Percentiles rank a stretch among this genome's conserved stretches.
These are phyloP conservation scores for Thalassoma bifasciatum DNA, from an alignment of 2,113 vertebrate species.

Conservation along the genomic window DNA sequence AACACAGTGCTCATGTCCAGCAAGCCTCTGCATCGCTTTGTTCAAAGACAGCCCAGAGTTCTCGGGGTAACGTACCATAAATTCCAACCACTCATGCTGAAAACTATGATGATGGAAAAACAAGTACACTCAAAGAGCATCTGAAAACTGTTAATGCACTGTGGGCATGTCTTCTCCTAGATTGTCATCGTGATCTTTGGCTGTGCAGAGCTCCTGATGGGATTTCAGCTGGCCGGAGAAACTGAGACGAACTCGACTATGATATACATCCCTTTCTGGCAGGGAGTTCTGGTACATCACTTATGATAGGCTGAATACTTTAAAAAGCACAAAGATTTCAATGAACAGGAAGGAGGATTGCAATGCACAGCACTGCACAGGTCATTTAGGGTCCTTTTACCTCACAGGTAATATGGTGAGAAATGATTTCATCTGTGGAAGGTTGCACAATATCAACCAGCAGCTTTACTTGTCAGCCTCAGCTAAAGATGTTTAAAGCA, in stretches of 20 bases:
- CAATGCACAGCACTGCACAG: no score
- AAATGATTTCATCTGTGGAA: no score
- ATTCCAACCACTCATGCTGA: background rate
- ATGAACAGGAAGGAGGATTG: no score
- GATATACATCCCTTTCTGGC: constrained; percentile 69
- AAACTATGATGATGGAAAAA: background rate
- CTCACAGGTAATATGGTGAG: no score
- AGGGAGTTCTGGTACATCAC: constrained; percentile 66
- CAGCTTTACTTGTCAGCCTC: background rate
- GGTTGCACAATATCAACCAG: background rate
- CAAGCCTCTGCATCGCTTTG: constrained; percentile 76
- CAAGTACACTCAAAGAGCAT: fast-evolving
- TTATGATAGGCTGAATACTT: background rate
- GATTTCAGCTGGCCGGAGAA: constrained; percentile 10
- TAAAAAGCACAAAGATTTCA: no score
- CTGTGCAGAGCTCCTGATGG: constrained; percentile 70
- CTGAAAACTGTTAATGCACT: background rate
- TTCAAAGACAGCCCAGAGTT: constrained; percentile 59
- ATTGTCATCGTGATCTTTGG: constrained; percentile 69
- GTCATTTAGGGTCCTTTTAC: no score
- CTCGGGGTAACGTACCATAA: constrained; percentile 62
- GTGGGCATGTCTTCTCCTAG: constrained; percentile 21
- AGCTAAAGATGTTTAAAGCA: background rate
- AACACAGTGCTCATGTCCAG: background rate
- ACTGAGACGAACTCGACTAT: fast-evolving